Evolutionary conservation across 2,888 invertebrate genomes (phyloP), one percentile per base, ranked within the genome.

Genomic region (Terebella lapidaria): DNA sequence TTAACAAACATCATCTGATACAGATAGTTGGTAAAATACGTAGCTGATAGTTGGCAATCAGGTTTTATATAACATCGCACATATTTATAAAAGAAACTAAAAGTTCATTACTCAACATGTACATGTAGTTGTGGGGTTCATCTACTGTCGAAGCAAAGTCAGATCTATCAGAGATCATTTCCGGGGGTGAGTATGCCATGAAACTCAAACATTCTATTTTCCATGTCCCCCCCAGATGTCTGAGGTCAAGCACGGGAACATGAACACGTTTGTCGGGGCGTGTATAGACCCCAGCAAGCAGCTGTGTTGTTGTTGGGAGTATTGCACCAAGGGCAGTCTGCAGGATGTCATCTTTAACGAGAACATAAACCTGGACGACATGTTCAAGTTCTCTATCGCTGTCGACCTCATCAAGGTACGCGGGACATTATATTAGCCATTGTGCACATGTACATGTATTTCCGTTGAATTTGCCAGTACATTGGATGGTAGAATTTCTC

Each of bases 301-400:
- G 28, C 63, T 73, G n/a, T 70, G 70, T 54, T 64, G 66, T n/a
- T 62, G 72, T 1, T 76, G 76, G 76, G 76, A 75, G 56, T 74
- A 74, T 61, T 74, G 75, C 58, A 64, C 62, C 45, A 75, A 76
- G 58, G 76, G 76, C 1, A 74, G 74, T 47, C 55, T 76, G 3
- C 70, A 75, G 71, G 76, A 75, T 59, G 69, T 74, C 10, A 67
- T 74, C 24, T 67, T 66, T 22, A 71, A 72, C 62, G 70, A 72
- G 2, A 69, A 71, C 56, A 72, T 74, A 26, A 66, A 69, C 47
- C 63, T 76, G 45, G 75, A 75, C 53, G 70, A 70, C n/a, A 72
- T 74, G 70, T 74, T 76, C 59, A 74, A 74, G 62, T 67, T 74
- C 52, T 75, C 75, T 2, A 63, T 76, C 22, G 71, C 71, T 22